Conservation (phyloP, 2,113 vertebrate genomes). For the Aspidoscelis tigris region DNA sequence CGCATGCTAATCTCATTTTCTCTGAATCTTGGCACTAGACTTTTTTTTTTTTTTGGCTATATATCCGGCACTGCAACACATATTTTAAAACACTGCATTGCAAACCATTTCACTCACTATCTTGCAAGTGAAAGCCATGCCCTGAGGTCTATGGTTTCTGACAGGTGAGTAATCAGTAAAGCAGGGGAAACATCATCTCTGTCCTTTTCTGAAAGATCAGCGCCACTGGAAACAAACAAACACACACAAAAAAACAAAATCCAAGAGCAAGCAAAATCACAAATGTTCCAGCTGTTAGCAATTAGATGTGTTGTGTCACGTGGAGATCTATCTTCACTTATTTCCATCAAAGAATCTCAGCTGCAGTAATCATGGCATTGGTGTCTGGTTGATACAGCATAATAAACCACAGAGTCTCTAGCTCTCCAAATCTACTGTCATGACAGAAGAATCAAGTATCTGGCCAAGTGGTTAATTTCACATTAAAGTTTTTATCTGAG, state of each 20-base stretch:
- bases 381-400: conserved; percentile 33
- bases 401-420: conserved; percentile 18
- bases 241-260: background rate
- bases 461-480: conserved; percentile 1
- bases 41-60: background rate
- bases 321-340: conserved; percentile 22
- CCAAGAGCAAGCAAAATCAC: background rate
- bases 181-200: background rate
- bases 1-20: background rate
- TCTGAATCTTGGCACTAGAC: background rate
- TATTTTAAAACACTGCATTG: background rate
- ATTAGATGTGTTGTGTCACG: conserved; percentile 20
- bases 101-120: background rate
- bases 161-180: background rate
- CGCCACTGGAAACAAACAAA: background rate
- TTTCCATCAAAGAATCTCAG: conserved; percentile 22
- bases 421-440: conserved; percentile 15
- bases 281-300: conserved; percentile 7
- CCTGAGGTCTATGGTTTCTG: background rate
- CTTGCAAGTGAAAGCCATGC: background rate
- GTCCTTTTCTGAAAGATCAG: background rate
- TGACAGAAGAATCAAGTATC: conserved; percentile 13
- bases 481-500: background rate
- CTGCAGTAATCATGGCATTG: conserved; percentile 11
- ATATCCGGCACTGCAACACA: background rate